These are phyloP conservation scores for Pachyrhynchus sulphureomaculatus DNA, from an alignment of 1,140 invertebrate genomes.

Conservation along the genomic window DNA sequence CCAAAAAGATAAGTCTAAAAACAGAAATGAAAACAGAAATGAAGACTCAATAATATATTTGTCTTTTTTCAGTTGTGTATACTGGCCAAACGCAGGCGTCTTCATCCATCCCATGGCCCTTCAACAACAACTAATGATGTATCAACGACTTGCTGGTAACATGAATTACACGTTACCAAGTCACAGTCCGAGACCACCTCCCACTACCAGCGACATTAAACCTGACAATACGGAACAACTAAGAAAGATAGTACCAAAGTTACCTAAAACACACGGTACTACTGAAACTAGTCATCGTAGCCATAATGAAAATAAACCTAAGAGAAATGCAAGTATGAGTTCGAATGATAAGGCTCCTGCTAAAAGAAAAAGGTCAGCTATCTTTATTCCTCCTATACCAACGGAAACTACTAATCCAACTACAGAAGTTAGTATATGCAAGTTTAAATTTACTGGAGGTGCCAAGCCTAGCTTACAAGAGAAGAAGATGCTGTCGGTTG, in stretches of 20 bases:
- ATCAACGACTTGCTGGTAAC: constrained; percentile 66
- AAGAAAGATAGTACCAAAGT: constrained; percentile 43
- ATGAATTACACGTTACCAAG: constrained; percentile 46
- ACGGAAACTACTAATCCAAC: constrained; percentile 70
- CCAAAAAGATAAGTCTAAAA: too few relatives aligned
- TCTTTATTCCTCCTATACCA: constrained; percentile 78
- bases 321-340: constrained; percentile 53
- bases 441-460: constrained; percentile 89
- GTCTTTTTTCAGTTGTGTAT: constrained; percentile 53
- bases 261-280: constrained; percentile 38
- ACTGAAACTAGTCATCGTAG: constrained; percentile 31
- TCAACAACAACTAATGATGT: constrained; percentile 71
- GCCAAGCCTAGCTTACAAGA: constrained; percentile 83
- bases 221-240: constrained; percentile 24
- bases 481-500: constrained; percentile 87
- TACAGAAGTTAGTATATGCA: constrained; percentile 85
- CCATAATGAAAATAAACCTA: constrained; percentile 49
- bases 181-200: constrained; percentile 37
- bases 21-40: too few relatives aligned
- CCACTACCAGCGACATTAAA: constrained; percentile 3
- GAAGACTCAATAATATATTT: too few relatives aligned
- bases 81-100: constrained; percentile 69
- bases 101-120: constrained; percentile 72
- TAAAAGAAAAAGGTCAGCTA: constrained; percentile 76
- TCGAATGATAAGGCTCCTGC: constrained; percentile 55